These are phyloP conservation scores for Apocrypta bakeri DNA, from an alignment of 1,140 invertebrate genomes.

Conservation along the genomic window DNA sequence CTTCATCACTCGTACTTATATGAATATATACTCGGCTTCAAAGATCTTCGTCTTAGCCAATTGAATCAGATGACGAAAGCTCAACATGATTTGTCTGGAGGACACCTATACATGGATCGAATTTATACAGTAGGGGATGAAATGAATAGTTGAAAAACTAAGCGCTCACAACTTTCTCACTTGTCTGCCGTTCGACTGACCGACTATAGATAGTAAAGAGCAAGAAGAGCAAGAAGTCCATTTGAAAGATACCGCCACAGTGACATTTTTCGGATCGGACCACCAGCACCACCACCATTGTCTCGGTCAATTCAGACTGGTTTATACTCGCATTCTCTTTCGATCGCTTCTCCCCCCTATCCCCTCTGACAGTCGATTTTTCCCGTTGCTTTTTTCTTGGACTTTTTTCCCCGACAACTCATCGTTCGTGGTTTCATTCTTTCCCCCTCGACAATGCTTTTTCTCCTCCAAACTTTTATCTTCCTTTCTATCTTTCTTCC, in stretches of 20 bases:
- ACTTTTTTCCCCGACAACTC: constrained; percentile 2
- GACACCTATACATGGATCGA: too few species aligned
- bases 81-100: too few species aligned
- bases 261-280: neutral
- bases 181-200: neutral
- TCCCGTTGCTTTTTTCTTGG: neutral
- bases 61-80: too few species aligned
- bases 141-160: too few species aligned
- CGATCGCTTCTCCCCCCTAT: neutral
- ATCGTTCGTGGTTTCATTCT: constrained; percentile 4
- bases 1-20: neutral
- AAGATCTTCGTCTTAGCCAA: too few species aligned
- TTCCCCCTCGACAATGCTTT: neutral
- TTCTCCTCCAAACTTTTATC: neutral
- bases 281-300: neutral
- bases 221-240: neutral
- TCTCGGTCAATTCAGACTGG: neutral
- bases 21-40: neutral
- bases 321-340: neutral
- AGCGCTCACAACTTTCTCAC: too few species aligned
- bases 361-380: too few species aligned
- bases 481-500: neutral
- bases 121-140: too few species aligned
- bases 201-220: constrained; percentile 2
- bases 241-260: neutral